Evolutionary conservation across 2,888 invertebrate genomes (phyloP), one percentile per base, ranked within the genome.

Genomic region (Poecilus cupreus): DNA sequence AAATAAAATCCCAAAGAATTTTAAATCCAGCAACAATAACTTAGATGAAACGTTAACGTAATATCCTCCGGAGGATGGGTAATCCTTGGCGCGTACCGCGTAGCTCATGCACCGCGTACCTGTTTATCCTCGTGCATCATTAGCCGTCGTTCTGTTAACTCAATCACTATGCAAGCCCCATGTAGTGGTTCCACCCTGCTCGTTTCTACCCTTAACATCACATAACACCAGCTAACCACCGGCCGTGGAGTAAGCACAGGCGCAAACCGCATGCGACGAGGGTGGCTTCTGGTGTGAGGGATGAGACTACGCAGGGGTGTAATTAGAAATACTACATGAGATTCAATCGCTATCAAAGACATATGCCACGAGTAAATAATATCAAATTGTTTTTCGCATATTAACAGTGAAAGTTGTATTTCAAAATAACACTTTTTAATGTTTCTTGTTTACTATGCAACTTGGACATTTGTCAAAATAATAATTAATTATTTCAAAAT

Each of bases 51-150:
- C 10, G 64, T 6, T 43, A 18, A 57, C 10, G 64, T 6, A 22
- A 60, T 46, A 24, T 60, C 60, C 24, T 22, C 20, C n/a, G 26
- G 11, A 54, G 54, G 22, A 54, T 0, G 22, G 24, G 77, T 77
- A 77, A 77, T 77, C 77, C 77, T 57, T 22, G 11, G 32, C 43
- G 16, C 46, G 54, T 22, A 77, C 32, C 32, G 32, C 4, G 32
- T 32, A 32, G 6, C 74, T 11, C 13, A 51, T 75, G 32, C 46
- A 32, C 32, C 74, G 22, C 13, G 74, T 75, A 51, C 46, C 74
- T 51, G 74, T 75, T 75, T 75, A 75, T 46, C 78, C 64, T 78
- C 16, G 16, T 60, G 78, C 64, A 78, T 78, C 78, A 78, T 78
- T 78, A 78, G 78, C 78, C 16, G 26, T 10, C 16, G 18, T 68